Conservation (phyloP, 2,797 vertebrate species). For the Hephaestus fuliginosus region DNA sequence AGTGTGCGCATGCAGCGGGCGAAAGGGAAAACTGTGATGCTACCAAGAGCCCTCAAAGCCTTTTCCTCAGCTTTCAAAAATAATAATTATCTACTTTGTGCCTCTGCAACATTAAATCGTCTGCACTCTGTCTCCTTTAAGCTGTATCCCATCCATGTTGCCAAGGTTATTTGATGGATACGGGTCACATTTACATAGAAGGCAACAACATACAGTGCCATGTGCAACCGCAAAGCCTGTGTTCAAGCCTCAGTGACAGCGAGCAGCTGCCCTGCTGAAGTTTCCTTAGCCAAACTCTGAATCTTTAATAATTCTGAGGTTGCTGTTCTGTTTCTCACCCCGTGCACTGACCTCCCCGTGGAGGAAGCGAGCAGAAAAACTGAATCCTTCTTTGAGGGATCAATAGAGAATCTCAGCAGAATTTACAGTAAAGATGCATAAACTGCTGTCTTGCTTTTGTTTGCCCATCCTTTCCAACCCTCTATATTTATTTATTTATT, state of each 20-base stretch:
- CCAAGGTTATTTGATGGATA: constrained; percentile 39
- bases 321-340: constrained; percentile 34
- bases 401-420: constrained; percentile 49
- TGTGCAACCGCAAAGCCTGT: constrained; percentile 16
- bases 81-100: constrained; percentile 42
- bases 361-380: constrained; percentile 44
- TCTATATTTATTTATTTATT: constrained; percentile 11
- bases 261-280: constrained; percentile 27
- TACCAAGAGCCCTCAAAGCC: constrained; percentile 18
- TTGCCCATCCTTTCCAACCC: constrained; percentile 19
- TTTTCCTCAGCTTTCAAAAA: constrained; percentile 45
- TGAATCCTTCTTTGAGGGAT: constrained; percentile 49
- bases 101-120: constrained; percentile 3
- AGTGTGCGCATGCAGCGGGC: constrained; percentile 54
- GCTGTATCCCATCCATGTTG: constrained; percentile 21
- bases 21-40: constrained; percentile 27
- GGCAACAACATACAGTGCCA: neutral
- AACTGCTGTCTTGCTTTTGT: constrained; percentile 42
- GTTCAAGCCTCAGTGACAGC: constrained; percentile 14
- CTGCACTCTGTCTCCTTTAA: constrained; percentile 3
- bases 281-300: constrained; percentile 37
- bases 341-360: constrained; percentile 34
- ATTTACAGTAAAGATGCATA: constrained; percentile 33
- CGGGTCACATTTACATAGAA: constrained; percentile 34
- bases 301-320: constrained; percentile 52